A percentile compares a stretch with the other conserved stretches of the same genome.
Conservation (phyloP, 30 jellyfish, hydroid and myxozoan genomes). For the Cassiopea xamachana region DNA sequence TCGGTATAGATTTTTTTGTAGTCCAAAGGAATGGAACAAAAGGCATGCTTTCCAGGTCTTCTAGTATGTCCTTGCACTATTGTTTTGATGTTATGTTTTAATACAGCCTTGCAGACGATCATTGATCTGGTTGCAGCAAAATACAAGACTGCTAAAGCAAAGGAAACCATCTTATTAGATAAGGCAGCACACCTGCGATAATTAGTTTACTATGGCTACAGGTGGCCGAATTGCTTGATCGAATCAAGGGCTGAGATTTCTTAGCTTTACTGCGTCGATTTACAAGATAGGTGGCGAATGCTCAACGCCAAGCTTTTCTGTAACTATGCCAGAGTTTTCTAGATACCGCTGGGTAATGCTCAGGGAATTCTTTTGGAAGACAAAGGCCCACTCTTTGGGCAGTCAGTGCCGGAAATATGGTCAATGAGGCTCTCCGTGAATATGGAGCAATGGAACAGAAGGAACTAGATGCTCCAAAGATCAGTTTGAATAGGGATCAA, state of each 20-base stretch:
- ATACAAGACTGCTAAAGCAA: background rate
- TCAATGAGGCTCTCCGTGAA: background rate
- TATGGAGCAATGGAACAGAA: background rate
- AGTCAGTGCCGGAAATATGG: background rate
- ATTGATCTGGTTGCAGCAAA: background rate
- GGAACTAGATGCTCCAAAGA: background rate
- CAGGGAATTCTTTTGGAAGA: background rate
- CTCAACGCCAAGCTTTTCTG: constrained; percentile 38
- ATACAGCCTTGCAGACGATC: background rate
- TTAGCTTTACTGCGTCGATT: constrained; percentile 63
- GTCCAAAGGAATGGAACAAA: no score
- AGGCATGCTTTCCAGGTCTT: no score
- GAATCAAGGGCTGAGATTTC: constrained; percentile 44
- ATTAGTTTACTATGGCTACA: constrained; percentile 29
- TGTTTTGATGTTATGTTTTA: no score
- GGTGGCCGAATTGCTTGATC: constrained; percentile 49
- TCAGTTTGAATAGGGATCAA: background rate
- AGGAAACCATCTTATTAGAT: background rate
- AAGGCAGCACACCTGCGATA: constrained; percentile 56
- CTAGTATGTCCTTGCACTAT: no score
- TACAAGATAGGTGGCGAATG: constrained; percentile 8
- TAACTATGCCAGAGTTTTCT: constrained; percentile 11
- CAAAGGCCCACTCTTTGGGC: background rate
- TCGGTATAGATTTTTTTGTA: no score
- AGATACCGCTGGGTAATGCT: background rate